Evolutionary conservation across 2,888 invertebrate genomes (phyloP), one percentile per base, ranked within the genome.

Genomic region (Trissonchulus latispiculum): DNA sequence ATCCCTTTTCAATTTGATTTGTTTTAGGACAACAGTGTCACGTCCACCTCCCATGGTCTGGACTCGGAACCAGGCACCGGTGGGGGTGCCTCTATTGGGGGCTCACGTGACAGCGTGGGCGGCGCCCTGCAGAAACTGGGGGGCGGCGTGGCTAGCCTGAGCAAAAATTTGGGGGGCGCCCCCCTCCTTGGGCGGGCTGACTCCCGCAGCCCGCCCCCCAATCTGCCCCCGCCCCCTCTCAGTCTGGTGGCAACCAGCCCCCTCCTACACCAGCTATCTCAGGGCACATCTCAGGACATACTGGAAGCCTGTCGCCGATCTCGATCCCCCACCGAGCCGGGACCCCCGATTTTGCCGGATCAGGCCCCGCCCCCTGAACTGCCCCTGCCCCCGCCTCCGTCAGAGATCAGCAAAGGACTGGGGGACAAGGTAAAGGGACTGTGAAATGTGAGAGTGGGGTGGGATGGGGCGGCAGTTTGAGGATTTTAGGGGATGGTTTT

Each of bases 171-270:
- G n/a, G 61, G 33, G 74, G 72, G 18, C 72, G 59, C n/a, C 72
- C 72, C n/a, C 76, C 77, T 29, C 78, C 78, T 28, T 79, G 78
- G 1, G n/a, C n/a, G n/a, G n/a, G n/a, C n/a, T n/a, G n/a, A n/a
- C n/a, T n/a, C n/a, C n/a, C n/a, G n/a, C n/a, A n/a, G n/a, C n/a
- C 77, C 78, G 35, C 93, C 93, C n/a, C 94, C 95, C 0, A 88
- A 90, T 3, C 31, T n/a, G 15, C n/a, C 28, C 15, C 28, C 31
- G 3, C 31, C n/a, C n/a, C n/a, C 8, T 8, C 8, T 8, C 76
- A 90, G 93, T 75, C 93, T 94, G 2, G 77, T 77, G 74, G 78
- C 90, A 78, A 36, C 61, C 36, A 69, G 33, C 61, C 23, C 23
- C 75, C n/a, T 2, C 36, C 48, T 32, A 1, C 2, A 18, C 23